Base-by-base conservation (phyloP, 2,113 vertebrate genomes). In the Nematolebias whitei region DNA sequence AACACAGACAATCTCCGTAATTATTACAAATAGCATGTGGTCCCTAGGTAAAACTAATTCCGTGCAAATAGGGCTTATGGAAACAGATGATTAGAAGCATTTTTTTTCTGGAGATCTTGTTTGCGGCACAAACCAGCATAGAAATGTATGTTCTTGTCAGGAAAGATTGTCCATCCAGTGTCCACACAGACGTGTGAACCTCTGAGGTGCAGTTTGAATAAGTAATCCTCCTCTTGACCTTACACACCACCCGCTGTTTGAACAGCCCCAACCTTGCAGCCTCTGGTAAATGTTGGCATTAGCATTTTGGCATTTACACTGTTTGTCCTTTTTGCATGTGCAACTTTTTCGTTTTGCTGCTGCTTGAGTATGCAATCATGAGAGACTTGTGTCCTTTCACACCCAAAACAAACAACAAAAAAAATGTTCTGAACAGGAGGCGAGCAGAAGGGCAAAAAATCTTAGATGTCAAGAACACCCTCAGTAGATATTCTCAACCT, bases 301-400 rank as follows among this genome's bases (percentile, higher is more conserved):
- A 93, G 91, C 92, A 94, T 92, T 92, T 91, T 93, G 92, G 89
- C 90, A 92, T 93, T 93, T 93, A 52, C 80, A 82, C 71, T 80
- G 82, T 79, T 82, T 83, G 81, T 32, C 69, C 76, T 76, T 63
- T 68, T 78, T 68, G 49, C 71, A 79, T 62, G 63, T 67, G 68
- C 60, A 67, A n/a, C n/a, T n/a, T n/a, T 73, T 50, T 9, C 51
- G 56, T 29, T 64, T 68, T 43, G 57, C 52, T 39, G 43, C 54
- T 51, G 61, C 16, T 76, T 7, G 47, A 56, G 63, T 43, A 38
- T 39, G 13, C 52, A 12, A 3, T 24, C 52, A 40, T 5, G 43
- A 67, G 61, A 55, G 61, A 55, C 26, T 51, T 68, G 67, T 45
- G 12, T 4, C 12, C 1, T 23, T 0, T 43, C 20, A 6, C 10